Evolutionary conservation across 1,140 invertebrate genomes (phyloP), one percentile per base, ranked within the genome.

Genomic region (Copidosoma floridanum): DNA sequence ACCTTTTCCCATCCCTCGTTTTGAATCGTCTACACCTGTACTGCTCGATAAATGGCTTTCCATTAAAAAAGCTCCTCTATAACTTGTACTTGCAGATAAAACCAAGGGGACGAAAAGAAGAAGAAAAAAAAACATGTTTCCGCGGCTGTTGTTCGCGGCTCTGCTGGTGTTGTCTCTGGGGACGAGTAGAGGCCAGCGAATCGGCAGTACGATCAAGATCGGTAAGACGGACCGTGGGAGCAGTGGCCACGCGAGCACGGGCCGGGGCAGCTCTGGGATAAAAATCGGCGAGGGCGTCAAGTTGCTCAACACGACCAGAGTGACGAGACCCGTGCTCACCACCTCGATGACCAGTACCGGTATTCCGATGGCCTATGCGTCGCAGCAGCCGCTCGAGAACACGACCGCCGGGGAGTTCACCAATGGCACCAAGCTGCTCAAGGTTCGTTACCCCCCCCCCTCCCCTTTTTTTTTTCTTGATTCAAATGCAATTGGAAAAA

Each of bases 161-260:
- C 66, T 3, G 68, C 61, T 37, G 63, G 57, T 24, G 60, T 65
- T 23, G 40, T 16, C n/a, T 18, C n/a, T 21, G 26, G 29, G 5
- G 60, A 56, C 18, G 68, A 64, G n/a, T 6, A 70, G 68, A n/a
- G 64, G 71, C 2, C 71, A 74, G 20, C 71, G 78, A 16, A 69
- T 68, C 5, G 71, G 70, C 54, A 79, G 77, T 50, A 67, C 69
- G 23, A 74, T 81, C 14, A 79, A 76, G 23, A 76, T 81, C 51
- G 78, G 79, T 11, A 66, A 66, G 8, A 70, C 53, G 48, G 73
- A 75, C 0, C 71, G 76, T 1, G 64, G 68, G 7, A 47, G 69
- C 0, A n/a, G n/a, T n/a, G 50, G 64, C 10, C 52, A 63, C 2
- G 68, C 6, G 41, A 57, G 3, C 59, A 1, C 2, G 70, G 69